Conservation (phyloP, 2,113 vertebrate genomes). For the Notothenia coriiceps region DNA sequence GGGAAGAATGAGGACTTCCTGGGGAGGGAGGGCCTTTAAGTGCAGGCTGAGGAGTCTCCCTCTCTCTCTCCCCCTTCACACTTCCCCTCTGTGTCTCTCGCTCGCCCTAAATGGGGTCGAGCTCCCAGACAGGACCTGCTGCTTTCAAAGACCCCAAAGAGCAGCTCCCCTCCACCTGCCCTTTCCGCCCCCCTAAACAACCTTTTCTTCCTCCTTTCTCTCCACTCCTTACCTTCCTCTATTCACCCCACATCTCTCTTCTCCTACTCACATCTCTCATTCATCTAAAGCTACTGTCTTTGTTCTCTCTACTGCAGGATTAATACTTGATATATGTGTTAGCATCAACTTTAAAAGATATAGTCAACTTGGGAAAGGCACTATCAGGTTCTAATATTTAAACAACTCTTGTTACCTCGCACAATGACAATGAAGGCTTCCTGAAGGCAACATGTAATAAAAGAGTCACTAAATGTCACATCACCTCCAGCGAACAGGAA, state of each 20-base stretch:
- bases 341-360: no score
- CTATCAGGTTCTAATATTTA: no score
- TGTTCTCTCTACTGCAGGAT: neutral
- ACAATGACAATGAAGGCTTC: neutral
- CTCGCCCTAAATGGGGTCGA: conserved; percentile 86
- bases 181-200: conserved; percentile 68
- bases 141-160: conserved; percentile 85
- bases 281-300: neutral
- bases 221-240: neutral
- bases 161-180: conserved; percentile 74
- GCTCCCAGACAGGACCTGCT: conserved; percentile 77
- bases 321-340: neutral
- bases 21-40: conserved; percentile 73
- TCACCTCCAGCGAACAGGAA: neutral
- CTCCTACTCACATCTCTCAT: neutral
- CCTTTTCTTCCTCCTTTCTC: conserved; percentile 59
- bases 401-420: no score
- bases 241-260: neutral
- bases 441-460: neutral
- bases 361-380: no score
- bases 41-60: conserved; percentile 57
- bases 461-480: neutral
- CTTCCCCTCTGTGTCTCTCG: conserved; percentile 56
- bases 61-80: conserved; percentile 21
- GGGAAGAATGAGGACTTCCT: conserved; percentile 72